phyloP scores from a whole-genome alignment of 2,888 invertebrate species.

The Agrochola lychnidis region DNA sequence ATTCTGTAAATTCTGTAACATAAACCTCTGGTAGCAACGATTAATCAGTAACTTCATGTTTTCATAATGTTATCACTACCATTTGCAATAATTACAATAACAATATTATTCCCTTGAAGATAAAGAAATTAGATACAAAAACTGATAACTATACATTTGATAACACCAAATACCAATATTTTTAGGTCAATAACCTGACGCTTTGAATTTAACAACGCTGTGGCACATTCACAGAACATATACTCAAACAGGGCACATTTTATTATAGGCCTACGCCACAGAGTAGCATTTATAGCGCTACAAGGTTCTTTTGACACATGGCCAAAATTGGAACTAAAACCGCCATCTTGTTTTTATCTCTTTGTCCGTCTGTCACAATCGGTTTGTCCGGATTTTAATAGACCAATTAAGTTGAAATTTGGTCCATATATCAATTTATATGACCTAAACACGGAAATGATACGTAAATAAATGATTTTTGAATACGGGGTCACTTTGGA shows the following conservation, averaged over 20 bases:
- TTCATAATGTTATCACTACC: conserved; percentile 2
- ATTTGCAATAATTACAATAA: not conserved
- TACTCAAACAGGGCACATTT: too few species aligned
- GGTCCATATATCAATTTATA: not conserved
- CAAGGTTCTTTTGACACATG: too few species aligned
- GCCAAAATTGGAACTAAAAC: too few species aligned
- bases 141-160: conserved; percentile 12
- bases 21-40: not conserved
- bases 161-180: not conserved
- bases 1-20: not conserved
- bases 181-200: too few species aligned
- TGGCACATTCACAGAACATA: too few species aligned
- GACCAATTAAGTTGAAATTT: not conserved
- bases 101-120: conserved; percentile 16
- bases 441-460: not conserved
- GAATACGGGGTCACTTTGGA: too few species aligned
- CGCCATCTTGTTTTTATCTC: too few species aligned
- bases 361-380: not conserved
- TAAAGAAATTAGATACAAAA: not conserved
- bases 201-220: not conserved
- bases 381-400: not conserved
- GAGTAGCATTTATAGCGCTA: too few species aligned
- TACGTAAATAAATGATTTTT: not conserved
- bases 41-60: not conserved
- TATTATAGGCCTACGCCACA: too few species aligned